phyloP scores from a whole-genome alignment of 1,140 invertebrate genomes.

The Drosophila prosaltans region DNA sequence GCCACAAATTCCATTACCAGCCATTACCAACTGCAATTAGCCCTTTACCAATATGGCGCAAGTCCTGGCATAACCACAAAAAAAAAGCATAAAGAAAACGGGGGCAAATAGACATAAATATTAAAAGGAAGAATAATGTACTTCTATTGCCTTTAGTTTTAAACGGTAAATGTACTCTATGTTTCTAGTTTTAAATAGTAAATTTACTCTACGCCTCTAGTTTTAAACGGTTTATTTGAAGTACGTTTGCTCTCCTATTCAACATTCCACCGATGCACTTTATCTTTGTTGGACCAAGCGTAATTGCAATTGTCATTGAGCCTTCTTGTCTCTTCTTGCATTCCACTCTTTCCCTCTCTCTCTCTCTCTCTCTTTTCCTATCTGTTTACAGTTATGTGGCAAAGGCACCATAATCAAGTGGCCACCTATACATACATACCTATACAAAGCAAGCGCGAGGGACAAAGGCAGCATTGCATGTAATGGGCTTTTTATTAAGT shows the following conservation, averaged over 20 bases:
- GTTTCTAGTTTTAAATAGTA: neutral
- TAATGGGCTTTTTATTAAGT: constrained; percentile 45
- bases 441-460: neutral
- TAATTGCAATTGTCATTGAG: constrained; percentile 41
- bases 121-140: neutral
- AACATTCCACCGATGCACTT: constrained; percentile 5
- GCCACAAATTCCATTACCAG: neutral
- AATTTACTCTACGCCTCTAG: neutral
- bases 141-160: neutral
- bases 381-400: neutral
- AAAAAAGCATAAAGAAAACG: neutral
- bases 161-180: neutral
- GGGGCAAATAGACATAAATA: neutral
- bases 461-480: constrained; percentile 20
- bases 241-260: neutral
- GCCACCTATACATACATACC: constrained; percentile 2
- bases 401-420: constrained; percentile 7
- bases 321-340: neutral
- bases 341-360: neutral
- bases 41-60: neutral
- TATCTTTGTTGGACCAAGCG: constrained; percentile 29
- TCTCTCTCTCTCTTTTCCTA: neutral
- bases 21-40: constrained; percentile 10
- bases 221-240: constrained; percentile 9
- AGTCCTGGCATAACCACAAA: neutral